Evolutionary conservation across 30 jellyfish, hydroid and myxozoan species (phyloP).

Genomic region (Nemopilema nomurai): DNA sequence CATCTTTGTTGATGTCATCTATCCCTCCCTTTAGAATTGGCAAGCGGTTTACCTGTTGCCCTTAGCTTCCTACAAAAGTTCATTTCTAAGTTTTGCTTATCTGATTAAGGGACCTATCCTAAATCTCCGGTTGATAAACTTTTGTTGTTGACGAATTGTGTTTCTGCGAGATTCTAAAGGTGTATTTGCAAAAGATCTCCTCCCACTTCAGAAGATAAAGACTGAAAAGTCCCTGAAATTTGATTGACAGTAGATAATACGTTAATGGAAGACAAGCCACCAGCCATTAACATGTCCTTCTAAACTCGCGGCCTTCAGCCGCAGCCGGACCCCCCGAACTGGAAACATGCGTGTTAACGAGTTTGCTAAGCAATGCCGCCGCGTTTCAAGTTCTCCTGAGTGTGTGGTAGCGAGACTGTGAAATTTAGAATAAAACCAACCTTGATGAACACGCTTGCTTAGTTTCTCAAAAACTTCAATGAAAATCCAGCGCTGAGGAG

Average conservation of each 20-base stretch:
- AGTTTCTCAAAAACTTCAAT: too few relatives aligned
- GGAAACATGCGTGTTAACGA: too few relatives aligned
- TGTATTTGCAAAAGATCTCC: constrained; percentile 39
- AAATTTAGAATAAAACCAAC: too few relatives aligned
- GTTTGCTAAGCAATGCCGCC: too few relatives aligned
- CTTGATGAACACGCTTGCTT: too few relatives aligned
- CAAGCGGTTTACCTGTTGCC: constrained; percentile 25
- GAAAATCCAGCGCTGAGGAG: too few relatives aligned
- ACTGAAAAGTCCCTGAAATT: constrained; percentile 52
- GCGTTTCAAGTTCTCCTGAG: too few relatives aligned
- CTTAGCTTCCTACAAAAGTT: constrained; percentile 18
- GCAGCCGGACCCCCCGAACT: constrained; percentile 16
- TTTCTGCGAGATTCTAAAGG: constrained; percentile 31
- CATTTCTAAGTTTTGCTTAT: constrained; percentile 24
- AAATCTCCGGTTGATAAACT: constrained; percentile 36
- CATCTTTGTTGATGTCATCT: not conserved
- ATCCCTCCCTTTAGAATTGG: constrained; percentile 6
- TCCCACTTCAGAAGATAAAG: constrained; percentile 66
- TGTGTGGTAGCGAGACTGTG: too few relatives aligned
- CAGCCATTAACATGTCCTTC: constrained; percentile 59
- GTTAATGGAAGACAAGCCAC: constrained; percentile 72
- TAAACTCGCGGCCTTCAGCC: constrained; percentile 38
- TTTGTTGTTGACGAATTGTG: constrained; percentile 29
- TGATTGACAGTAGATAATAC: constrained; percentile 76
- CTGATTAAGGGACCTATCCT: constrained; percentile 53